These are phyloP conservation scores for Forbesichthys papilliferus DNA, from an alignment of 2,113 vertebrate species.

Conservation along the genomic window DNA sequence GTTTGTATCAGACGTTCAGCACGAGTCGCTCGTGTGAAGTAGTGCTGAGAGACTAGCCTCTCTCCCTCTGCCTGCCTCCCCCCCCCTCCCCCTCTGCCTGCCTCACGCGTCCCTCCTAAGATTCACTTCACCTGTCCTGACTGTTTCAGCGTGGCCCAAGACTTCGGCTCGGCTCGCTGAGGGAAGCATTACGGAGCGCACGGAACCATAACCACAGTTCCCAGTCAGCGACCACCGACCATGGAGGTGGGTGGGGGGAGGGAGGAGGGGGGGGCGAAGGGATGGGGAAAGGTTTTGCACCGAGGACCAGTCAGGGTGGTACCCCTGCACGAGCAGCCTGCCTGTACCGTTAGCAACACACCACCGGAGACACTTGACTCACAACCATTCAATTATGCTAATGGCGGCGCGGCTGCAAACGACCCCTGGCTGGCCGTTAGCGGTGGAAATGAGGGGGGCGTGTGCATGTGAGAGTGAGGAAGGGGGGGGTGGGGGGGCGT, in stretches of 20 bases:
- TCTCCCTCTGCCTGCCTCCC: conserved; percentile 1
- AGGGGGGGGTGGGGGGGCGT: not conserved
- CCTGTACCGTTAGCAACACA: conserved; percentile 53
- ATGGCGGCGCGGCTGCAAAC: conserved; percentile 66
- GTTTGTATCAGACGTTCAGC: too few species aligned
- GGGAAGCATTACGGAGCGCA: too few species aligned
- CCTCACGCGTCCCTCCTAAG: conserved; percentile 19
- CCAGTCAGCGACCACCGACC: not conserved
- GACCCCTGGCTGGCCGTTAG: conserved; percentile 53
- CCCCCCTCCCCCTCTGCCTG: conserved; percentile 12
- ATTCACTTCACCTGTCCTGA: conserved; percentile 25
- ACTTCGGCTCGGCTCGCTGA: too few species aligned
- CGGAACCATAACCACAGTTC: too few species aligned
- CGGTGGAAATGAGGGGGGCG: conserved; percentile 59
- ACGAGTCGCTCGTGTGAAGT: too few species aligned
- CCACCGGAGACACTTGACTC: conserved; percentile 58
- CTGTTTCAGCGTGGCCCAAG: not conserved
- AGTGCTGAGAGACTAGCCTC: conserved; percentile 48
- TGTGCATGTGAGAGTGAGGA: conserved; percentile 17
- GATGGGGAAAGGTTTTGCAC: not conserved
- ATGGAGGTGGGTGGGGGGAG: not conserved
- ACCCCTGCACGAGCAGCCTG: conserved; percentile 4
- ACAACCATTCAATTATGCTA: conserved; percentile 71
- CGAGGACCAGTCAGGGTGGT: not conserved
- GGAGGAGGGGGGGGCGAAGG: not conserved